Percentiles rank a stretch among this genome's conserved stretches.
These are phyloP conservation scores for Erannis defoliaria DNA, from an alignment of 2,888 invertebrate genomes.

Conservation along the genomic window DNA sequence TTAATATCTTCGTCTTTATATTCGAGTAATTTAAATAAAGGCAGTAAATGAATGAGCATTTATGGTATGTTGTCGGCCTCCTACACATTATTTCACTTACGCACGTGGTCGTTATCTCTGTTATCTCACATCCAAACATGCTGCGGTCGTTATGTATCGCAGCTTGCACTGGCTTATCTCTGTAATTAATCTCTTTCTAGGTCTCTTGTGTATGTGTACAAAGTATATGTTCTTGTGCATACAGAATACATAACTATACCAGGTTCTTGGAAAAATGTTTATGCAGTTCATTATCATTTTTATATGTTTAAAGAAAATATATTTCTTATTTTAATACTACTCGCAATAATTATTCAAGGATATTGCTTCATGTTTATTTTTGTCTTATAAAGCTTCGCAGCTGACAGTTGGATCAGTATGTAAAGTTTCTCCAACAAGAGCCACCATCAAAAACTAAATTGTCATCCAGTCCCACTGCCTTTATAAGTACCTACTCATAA, in stretches of 20 bases:
- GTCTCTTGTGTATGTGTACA: conserved; percentile 6
- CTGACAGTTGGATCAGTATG: background rate
- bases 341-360: too few relatives aligned
- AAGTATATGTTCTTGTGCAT: conserved; percentile 1
- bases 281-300: background rate
- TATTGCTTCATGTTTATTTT: too few relatives aligned
- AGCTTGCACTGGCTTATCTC: conserved; percentile 47
- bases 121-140: conserved; percentile 53
- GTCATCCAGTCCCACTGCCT: conserved; percentile 9
- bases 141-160: conserved; percentile 52
- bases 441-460: conserved; percentile 13
- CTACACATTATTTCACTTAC: conserved; percentile 38
- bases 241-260: too few relatives aligned
- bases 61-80: conserved; percentile 26
- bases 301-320: background rate
- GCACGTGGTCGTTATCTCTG: conserved; percentile 56
- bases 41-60: conserved; percentile 8
- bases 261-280: background rate
- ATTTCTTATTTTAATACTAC: too few relatives aligned
- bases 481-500: conserved; percentile 16
- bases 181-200: conserved; percentile 49
- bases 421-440: background rate
- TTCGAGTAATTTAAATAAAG: conserved; percentile 5
- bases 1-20: background rate
- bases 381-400: background rate